phyloP scores from a whole-genome alignment of 2,113 vertebrate species.

The Fregetta grallaria region DNA sequence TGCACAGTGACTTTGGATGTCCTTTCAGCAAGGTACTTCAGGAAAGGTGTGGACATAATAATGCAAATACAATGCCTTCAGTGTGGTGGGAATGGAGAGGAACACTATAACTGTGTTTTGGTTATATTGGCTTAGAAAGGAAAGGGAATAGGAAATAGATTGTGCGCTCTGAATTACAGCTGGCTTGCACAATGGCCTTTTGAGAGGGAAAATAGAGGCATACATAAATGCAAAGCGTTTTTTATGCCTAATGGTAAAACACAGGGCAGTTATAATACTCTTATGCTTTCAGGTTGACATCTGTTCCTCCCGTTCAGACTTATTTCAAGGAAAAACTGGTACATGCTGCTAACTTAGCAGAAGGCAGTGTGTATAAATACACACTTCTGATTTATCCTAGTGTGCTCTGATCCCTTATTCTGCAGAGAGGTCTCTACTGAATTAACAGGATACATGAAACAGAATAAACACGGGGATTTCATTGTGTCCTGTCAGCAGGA shows the following conservation, averaged over 20 bases:
- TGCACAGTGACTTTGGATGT: neutral
- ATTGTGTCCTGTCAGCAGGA: neutral
- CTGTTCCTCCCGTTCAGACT: conserved; percentile 19
- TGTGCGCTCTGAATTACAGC: neutral
- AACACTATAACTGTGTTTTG: neutral
- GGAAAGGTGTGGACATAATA: neutral
- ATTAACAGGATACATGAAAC: neutral
- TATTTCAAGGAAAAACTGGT: conserved; percentile 3
- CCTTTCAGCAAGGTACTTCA: neutral
- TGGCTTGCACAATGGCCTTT: neutral
- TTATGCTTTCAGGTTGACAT: neutral
- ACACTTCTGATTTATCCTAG: neutral
- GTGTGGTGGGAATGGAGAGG: neutral
- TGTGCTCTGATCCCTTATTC: neutral
- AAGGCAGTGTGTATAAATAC: conserved; percentile 17
- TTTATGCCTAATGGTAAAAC: neutral
- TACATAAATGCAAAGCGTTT: neutral
- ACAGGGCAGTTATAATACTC: neutral
- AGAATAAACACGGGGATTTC: neutral
- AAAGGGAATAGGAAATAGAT: neutral
- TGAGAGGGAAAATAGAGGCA: neutral
- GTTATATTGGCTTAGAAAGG: neutral
- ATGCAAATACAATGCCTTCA: neutral
- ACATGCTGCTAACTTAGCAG: neutral
- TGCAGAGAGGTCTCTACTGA: neutral